These are phyloP conservation scores for Ursus arctos DNA, from an alignment of 2,113 vertebrate species.

Conservation along the genomic window DNA sequence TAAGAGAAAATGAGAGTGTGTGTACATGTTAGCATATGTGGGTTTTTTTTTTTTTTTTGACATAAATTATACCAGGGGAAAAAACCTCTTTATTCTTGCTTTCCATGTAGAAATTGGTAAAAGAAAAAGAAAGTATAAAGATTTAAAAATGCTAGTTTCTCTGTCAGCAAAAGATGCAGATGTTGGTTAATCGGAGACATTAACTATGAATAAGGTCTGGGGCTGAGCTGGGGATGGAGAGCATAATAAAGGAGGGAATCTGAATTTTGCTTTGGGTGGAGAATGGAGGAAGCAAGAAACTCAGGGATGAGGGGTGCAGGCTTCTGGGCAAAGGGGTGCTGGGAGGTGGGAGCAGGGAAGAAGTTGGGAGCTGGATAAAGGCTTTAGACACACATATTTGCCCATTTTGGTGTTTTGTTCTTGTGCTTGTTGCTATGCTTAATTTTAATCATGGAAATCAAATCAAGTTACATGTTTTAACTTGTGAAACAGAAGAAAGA, in stretches of 20 bases:
- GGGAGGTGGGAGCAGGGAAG: background rate
- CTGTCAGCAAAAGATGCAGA: background rate
- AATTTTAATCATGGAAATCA: background rate
- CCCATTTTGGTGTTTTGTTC: background rate
- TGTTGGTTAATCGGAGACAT: background rate
- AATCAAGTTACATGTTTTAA: background rate
- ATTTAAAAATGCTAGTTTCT: background rate
- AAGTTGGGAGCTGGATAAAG: background rate
- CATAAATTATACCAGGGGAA: background rate
- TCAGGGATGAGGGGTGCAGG: no score
- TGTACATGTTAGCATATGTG: background rate
- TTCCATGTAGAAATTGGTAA: background rate
- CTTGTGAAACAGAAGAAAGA: background rate
- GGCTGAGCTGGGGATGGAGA: background rate
- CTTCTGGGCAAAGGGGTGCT: background rate
- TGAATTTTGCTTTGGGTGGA: background rate
- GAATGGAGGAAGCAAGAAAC: background rate
- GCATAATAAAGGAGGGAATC: background rate
- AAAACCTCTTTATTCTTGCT: background rate
- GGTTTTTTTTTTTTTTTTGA: background rate
- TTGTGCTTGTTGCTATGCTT: background rate
- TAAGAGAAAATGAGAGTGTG: background rate
- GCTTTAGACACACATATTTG: background rate
- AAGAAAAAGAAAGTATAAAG: background rate
- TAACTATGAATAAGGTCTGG: background rate